Base-by-base conservation (phyloP, 64 coral and sea anemone genomes). In the Dendronephthya gigantea region DNA sequence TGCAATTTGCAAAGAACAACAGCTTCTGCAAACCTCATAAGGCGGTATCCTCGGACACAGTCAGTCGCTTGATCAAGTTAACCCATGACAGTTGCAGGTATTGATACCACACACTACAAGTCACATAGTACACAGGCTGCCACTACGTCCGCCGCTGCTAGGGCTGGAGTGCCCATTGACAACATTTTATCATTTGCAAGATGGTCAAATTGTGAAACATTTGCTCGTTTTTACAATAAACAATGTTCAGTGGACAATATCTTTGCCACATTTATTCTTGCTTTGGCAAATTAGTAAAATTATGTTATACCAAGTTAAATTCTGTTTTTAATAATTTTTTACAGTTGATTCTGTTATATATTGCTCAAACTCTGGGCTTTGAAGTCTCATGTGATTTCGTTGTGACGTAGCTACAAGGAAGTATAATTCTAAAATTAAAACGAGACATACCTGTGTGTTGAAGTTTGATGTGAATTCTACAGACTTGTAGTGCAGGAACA, bases 11-110 rank as follows among this genome's bases (percentile, higher is more conserved):
- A 35, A 38, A 36, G 28, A 66, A 89, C 87, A 17, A 75, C 85
- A 50, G 87, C 81, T 89, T 56, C 69, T 59, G 39, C 22, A 93
- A 87, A 47, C 92, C 92, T 51, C 82, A 92, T 79, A 90, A 84
- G 38, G 23, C 39, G 28, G 88, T 88, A 29, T 90, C 88, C 19
- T 86, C 45, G 36, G 92, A 70, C 25, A 70, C 66, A 9, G 19
- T 70, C 9, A 70, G 66, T 31, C 66, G 25, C 17, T 70, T 9
- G 66, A 70, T 70, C 8, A 70, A 70, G 66, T 31, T 31, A 70
- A n/a, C 25, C n/a, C 66, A 70, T 70, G 66, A n/a, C 17, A 70
- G 29, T 8, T 70, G 8, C 66, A 70, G 66, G 66, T 8, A 70
- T 70, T n/a, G 66, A 70, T 8, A 70, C 66, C 6, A 70, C 66